Conservation (phyloP, 2,888 invertebrate species). For the Smittia aterrima region DNA sequence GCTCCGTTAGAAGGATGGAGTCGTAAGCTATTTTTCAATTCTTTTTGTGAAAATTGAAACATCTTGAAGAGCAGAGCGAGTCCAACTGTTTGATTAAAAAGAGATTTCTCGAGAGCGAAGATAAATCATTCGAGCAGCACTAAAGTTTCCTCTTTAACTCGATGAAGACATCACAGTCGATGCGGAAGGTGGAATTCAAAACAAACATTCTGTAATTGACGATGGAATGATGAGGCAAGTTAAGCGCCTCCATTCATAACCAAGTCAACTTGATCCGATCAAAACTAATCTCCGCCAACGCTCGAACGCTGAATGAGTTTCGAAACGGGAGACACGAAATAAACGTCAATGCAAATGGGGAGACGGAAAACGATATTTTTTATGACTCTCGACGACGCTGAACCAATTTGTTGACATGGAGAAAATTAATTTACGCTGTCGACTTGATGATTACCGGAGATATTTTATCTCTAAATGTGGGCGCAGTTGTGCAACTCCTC, state of each 20-base stretch:
- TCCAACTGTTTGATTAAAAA: background rate
- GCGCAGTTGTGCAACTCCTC: no score
- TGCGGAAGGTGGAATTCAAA: background rate
- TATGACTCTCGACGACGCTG: no score
- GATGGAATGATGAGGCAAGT: background rate
- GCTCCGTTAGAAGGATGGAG: constrained; percentile 2
- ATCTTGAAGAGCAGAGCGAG: background rate
- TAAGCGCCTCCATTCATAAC: no score
- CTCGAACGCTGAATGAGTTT: no score
- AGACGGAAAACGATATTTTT: no score
- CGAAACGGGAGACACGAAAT: no score
- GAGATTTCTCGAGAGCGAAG: background rate
- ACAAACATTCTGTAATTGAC: background rate
- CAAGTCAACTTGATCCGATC: no score
- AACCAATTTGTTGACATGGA: background rate
- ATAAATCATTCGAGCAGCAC: background rate
- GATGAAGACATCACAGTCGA: background rate
- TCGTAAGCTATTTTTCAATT: background rate
- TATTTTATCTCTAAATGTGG: no score
- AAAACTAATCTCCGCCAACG: no score
- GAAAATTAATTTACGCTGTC: no score
- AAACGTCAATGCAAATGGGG: no score
- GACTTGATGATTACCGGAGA: no score
- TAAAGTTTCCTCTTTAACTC: background rate
- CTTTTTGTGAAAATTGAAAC: constrained; percentile 10